Percentiles rank a stretch among this genome's conserved stretches.
Evolutionary conservation across 2,797 vertebrate genomes (phyloP).

Genomic region (Eulemur coronatus): DNA sequence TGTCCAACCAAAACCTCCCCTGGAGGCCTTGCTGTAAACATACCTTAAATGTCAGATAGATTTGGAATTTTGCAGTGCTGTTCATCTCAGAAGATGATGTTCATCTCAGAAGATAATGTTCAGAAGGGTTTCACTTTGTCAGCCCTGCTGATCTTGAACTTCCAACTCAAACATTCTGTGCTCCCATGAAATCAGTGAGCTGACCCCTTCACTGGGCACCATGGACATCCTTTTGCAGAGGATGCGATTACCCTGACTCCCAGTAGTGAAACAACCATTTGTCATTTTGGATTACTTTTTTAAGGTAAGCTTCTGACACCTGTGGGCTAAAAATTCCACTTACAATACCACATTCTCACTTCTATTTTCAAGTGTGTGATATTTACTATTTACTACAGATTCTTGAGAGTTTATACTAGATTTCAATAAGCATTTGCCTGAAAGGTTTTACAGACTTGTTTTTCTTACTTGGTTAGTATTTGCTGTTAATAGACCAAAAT

Average conservation of each 20-base stretch:
- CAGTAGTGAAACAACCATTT: neutral
- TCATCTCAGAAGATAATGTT: neutral
- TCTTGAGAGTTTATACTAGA: neutral
- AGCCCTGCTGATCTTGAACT: neutral
- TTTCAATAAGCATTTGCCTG: neutral
- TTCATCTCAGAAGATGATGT: no score
- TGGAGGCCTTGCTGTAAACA: neutral
- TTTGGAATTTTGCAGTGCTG: neutral
- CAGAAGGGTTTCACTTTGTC: neutral
- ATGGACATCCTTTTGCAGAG: neutral
- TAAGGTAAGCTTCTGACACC: neutral
- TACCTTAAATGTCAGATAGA: neutral
- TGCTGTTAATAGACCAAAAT: neutral
- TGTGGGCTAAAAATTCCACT: neutral
- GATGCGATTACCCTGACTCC: neutral
- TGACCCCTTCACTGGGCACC: neutral
- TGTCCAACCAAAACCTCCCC: neutral
- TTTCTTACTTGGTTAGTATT: slow-evolving; percentile 42
- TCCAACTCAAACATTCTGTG: neutral
- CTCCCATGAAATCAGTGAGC: neutral
- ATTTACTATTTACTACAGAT: neutral
- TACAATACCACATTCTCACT: neutral
- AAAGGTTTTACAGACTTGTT: slow-evolving; percentile 4
- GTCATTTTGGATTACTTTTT: neutral
- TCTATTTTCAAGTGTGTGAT: neutral